Conservation (phyloP, 2,888 invertebrate genomes). For the Trachelus iudaicus region DNA sequence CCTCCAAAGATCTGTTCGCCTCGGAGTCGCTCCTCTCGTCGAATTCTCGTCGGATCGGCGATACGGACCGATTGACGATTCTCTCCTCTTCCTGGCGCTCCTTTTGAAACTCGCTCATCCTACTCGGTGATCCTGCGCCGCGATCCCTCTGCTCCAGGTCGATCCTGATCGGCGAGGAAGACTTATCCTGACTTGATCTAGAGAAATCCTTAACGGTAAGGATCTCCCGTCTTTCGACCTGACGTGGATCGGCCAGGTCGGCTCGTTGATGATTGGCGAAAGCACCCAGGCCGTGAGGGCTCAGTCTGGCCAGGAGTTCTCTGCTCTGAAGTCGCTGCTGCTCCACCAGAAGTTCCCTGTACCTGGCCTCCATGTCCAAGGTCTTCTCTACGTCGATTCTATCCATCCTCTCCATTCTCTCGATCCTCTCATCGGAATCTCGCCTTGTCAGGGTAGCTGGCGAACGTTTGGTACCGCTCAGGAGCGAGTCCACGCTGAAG, state of each 20-base stretch:
- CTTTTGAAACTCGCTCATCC: constrained; percentile 33
- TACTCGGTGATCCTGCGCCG: constrained; percentile 1
- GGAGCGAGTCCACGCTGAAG: constrained; percentile 78
- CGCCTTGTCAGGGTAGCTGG: constrained; percentile 18
- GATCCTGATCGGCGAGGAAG: constrained; percentile 52
- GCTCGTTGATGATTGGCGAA: constrained; percentile 41
- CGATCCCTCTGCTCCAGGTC: constrained; percentile 39
- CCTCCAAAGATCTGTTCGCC: constrained; percentile 58
- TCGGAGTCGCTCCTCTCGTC: constrained; percentile 61
- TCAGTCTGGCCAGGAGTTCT: constrained; percentile 55
- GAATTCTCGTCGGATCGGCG: constrained; percentile 52
- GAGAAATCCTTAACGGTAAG: constrained; percentile 60
- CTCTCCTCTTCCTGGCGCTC: constrained; percentile 29
- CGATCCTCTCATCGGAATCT: constrained; percentile 16
- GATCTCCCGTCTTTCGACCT: constrained; percentile 42
- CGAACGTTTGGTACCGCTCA: constrained; percentile 63
- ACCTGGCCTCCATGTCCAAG: constrained; percentile 54
- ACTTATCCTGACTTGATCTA: constrained; percentile 50
- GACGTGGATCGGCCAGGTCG: constrained; percentile 27
- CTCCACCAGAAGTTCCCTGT: constrained; percentile 55
- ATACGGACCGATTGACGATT: constrained; percentile 50
- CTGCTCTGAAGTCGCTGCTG: constrained; percentile 57
- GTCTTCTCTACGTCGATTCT: constrained; percentile 44
- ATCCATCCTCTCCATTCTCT: constrained; percentile 29
- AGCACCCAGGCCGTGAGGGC: constrained; percentile 50